Conservation (phyloP, 2,113 vertebrate genomes). For the Eptatretus burgeri region DNA sequence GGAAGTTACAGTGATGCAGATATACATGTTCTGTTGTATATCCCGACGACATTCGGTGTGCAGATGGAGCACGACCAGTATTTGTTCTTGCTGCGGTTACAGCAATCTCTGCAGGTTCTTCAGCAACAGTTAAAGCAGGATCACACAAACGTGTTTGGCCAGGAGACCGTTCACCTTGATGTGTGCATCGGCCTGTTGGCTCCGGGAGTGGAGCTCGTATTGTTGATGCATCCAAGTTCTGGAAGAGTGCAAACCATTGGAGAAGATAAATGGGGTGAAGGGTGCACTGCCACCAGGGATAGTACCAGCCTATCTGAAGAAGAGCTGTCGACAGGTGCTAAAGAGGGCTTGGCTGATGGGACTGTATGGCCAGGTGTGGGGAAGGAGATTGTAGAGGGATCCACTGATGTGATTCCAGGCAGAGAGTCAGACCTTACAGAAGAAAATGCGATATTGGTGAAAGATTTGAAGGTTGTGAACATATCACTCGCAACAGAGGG, state of each 20-base stretch:
- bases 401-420: too few relatives aligned
- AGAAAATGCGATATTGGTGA: too few relatives aligned
- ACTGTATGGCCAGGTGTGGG: too few relatives aligned
- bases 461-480: too few relatives aligned
- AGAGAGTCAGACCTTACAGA: too few relatives aligned
- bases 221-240: constrained; percentile 25
- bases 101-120: constrained; percentile 36
- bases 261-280: too few relatives aligned
- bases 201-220: constrained; percentile 32
- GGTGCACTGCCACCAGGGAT: constrained; percentile 22
- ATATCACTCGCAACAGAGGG: too few relatives aligned
- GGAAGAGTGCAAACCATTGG: too few relatives aligned
- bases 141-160: constrained; percentile 20
- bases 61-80: constrained; percentile 87
- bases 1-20: constrained; percentile 26
- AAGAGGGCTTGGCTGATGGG: too few relatives aligned
- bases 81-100: constrained; percentile 56
- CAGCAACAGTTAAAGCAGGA: constrained; percentile 42
- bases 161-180: constrained; percentile 17
- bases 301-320: constrained; percentile 55
- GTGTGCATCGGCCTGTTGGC: constrained; percentile 36
- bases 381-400: too few relatives aligned
- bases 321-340: constrained; percentile 18
- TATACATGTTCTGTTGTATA: constrained; percentile 35
- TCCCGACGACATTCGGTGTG: constrained; percentile 29